phyloP scores from a whole-genome alignment of 2,888 invertebrate species.

The Nephrotoma flavescens region DNA sequence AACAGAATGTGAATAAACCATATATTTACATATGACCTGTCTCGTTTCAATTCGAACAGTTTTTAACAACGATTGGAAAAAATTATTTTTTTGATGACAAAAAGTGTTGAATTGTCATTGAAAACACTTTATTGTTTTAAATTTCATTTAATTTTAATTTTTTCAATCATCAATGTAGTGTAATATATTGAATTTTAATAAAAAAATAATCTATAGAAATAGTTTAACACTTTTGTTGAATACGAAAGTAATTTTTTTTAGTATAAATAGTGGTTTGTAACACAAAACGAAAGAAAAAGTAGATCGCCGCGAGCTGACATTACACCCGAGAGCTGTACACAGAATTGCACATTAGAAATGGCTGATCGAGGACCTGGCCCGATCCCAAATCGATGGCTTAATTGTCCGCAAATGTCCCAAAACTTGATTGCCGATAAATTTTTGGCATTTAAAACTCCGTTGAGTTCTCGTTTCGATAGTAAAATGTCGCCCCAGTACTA shows the following conservation, averaged over 20 bases:
- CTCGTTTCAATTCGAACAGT: neutral
- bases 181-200: neutral
- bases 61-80: neutral
- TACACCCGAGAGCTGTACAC: neutral
- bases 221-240: neutral
- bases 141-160: neutral
- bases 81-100: neutral
- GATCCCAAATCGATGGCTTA: slow-evolving; percentile 76
- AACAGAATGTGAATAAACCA: neutral
- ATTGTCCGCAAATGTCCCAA: slow-evolving; percentile 70
- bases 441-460: slow-evolving; percentile 60
- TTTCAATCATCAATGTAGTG: neutral
- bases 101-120: neutral
- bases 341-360: slow-evolving; percentile 5
- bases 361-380: slow-evolving; percentile 37
- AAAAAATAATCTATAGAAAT: neutral
- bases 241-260: neutral
- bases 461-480: slow-evolving; percentile 65
- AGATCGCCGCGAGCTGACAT: neutral
- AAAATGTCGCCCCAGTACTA: slow-evolving; percentile 70
- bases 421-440: slow-evolving; percentile 67
- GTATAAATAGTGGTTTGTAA: neutral
- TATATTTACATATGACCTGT: neutral
- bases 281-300: neutral
- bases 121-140: neutral